A percentile compares a stretch with the other conserved stretches of the same genome.
These are phyloP conservation scores for Archilochus colubris DNA, from an alignment of 2,113 vertebrate species.

Conservation along the genomic window DNA sequence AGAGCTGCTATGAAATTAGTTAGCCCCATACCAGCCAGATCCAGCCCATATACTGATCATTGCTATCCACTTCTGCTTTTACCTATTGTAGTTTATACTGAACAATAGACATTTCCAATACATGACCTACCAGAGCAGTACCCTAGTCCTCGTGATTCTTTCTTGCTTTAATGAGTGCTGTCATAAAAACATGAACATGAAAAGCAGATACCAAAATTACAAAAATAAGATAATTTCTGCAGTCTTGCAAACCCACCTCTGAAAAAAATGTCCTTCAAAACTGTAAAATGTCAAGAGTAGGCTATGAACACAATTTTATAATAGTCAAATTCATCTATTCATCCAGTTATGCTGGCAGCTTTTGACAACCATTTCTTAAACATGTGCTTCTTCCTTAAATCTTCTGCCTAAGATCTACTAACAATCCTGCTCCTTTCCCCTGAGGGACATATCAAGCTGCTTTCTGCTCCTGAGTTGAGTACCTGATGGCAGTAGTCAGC, in stretches of 20 bases:
- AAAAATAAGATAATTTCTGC: neutral
- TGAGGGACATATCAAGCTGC: neutral
- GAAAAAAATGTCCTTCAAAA: neutral
- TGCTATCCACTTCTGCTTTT: neutral
- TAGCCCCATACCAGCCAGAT: neutral
- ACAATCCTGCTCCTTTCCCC: neutral
- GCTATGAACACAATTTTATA: neutral
- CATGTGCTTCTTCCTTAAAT: neutral
- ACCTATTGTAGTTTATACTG: neutral
- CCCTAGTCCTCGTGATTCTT: neutral
- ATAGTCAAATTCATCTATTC: neutral
- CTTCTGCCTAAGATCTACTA: neutral
- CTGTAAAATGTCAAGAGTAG: neutral
- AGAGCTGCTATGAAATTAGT: neutral
- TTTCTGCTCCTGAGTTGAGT: neutral
- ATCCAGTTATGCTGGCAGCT: neutral
- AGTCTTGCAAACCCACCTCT: neutral
- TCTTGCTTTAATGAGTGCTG: neutral
- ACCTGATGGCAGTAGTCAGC: neutral
- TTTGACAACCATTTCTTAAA: neutral
- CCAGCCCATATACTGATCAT: neutral
- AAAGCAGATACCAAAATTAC: neutral
- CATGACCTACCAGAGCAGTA: neutral
- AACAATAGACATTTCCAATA: neutral
- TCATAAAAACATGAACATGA: neutral